Base-by-base conservation (phyloP, 2,888 invertebrate genomes). In the Gastracanthus pulcherrimus region DNA sequence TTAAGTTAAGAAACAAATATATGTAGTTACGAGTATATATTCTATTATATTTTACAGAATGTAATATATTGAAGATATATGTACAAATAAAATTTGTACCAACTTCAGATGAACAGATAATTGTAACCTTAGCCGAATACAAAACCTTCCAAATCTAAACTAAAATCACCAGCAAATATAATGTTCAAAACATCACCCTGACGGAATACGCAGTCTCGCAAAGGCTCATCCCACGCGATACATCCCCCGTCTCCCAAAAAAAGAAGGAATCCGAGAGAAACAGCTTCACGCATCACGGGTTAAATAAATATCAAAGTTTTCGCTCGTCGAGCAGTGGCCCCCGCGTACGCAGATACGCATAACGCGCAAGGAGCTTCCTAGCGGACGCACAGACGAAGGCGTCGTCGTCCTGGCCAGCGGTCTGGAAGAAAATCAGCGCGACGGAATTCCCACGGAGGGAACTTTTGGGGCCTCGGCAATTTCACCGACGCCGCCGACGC, bases 281-380 rank as follows among this genome's bases (percentile, higher is more conserved):
- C 58, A 38, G 60, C 55, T 70, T 77, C 70, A 70, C 76, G 70
- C 76, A 45, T 62, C 69, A 41, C 7, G 69, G 69, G 69, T 70
- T 69, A 58, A 77, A 69, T 77, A 77, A 77, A 77, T 77, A 70
- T 77, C 70, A 34, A 77, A 77, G 60, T 77, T 77, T 70, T 69
- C 69, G 11, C 60, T 16, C 23, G 26, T n/a, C n/a, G 13, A 26
- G 26, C 16, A 26, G 19, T 38, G 31, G 34, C n/a, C n/a, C n/a
- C n/a, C n/a, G n/a, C n/a, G n/a, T n/a, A 23, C 6, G 23, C 51
- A 55, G 51, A n/a, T 55, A 11, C 19, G 9, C 13, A 2, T 55
- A 55, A n/a, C n/a, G n/a, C 51, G 19, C 31, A 31, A 62, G 36
- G 6, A 16, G 36, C 23, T 58, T 41, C 38, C 48, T 23, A 4